Evolutionary conservation across 1,140 invertebrate genomes (phyloP).

Genomic region (Cotesia vestalis): DNA sequence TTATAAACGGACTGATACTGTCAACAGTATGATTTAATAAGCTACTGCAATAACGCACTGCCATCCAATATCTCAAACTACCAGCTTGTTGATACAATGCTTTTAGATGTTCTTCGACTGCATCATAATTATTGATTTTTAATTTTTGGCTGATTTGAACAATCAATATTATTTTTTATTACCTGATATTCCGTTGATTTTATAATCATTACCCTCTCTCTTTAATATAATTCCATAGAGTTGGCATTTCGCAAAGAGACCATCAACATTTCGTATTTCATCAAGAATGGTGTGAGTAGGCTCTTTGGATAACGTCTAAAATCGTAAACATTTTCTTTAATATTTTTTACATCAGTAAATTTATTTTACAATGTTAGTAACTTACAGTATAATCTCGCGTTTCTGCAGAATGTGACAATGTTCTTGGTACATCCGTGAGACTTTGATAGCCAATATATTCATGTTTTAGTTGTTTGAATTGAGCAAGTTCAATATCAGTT

Average conservation of each 20-base stretch:
- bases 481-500: conserved; percentile 77
- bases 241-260: conserved; percentile 82
- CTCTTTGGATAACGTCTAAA: conserved; percentile 67
- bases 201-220: conserved; percentile 83
- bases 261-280: conserved; percentile 74
- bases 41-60: conserved; percentile 93
- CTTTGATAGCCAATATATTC: conserved; percentile 95
- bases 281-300: conserved; percentile 79
- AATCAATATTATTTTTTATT: conserved; percentile 1
- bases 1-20: conserved; percentile 97
- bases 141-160: too few relatives aligned
- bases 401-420: conserved; percentile 76
- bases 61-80: conserved; percentile 88
- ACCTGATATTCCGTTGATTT: conserved; percentile 71
- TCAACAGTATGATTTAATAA: conserved; percentile 94
- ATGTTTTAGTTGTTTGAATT: conserved; percentile 90
- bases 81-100: conserved; percentile 88
- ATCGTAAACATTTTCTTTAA: conserved; percentile 34
- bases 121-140: too few relatives aligned
- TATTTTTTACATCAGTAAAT: background rate
- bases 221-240: conserved; percentile 86
- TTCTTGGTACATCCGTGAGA: conserved; percentile 94
- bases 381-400: conserved; percentile 70
- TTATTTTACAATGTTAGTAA: conserved; percentile 39
- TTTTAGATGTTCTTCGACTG: conserved; percentile 79